Conservation (phyloP, 2,888 invertebrate species). For the Drosophila merina region DNA sequence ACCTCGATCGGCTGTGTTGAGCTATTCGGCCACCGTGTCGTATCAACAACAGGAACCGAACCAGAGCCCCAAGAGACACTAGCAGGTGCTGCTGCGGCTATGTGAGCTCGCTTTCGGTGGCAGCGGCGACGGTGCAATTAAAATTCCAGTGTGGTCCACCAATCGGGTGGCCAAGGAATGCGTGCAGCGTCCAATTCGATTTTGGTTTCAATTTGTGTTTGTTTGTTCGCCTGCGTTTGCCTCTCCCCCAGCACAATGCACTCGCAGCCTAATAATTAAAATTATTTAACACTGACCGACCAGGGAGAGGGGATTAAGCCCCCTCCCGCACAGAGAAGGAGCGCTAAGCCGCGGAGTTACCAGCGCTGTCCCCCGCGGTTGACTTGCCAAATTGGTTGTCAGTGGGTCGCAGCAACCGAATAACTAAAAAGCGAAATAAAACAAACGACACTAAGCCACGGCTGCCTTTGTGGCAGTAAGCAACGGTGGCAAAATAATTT, state of each 20-base stretch:
- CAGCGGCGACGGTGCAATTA: slow-evolving; percentile 60
- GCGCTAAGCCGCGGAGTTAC: slow-evolving; percentile 47
- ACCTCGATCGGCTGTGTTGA: background rate
- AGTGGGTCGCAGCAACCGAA: slow-evolving; percentile 24
- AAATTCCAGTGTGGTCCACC: slow-evolving; percentile 61
- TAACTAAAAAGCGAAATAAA: slow-evolving; percentile 4
- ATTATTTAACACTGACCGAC: slow-evolving; percentile 49
- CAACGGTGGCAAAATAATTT: slow-evolving; percentile 56
- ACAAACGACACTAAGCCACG: slow-evolving; percentile 8
- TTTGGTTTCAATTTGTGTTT: slow-evolving; percentile 72
- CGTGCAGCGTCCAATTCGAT: slow-evolving; percentile 62
- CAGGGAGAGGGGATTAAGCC: background rate
- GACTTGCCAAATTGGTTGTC: slow-evolving; percentile 57
- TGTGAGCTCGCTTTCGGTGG: slow-evolving; percentile 57
- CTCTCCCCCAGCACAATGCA: slow-evolving; percentile 24
- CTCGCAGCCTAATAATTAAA: slow-evolving; percentile 62
- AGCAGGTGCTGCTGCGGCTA: slow-evolving; percentile 30
- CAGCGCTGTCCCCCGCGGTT: slow-evolving; percentile 17
- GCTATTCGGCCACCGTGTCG: slow-evolving; percentile 42
- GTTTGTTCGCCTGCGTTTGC: slow-evolving; percentile 3
- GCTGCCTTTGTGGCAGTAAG: slow-evolving; percentile 16
- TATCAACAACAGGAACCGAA: slow-evolving; percentile 48
- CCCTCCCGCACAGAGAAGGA: slow-evolving; percentile 20
- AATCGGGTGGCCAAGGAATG: slow-evolving; percentile 63
- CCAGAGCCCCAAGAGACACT: slow-evolving; percentile 6